phyloP scores from a whole-genome alignment of 2,797 vertebrate species.

The Platyrinchus mystaceus region DNA sequence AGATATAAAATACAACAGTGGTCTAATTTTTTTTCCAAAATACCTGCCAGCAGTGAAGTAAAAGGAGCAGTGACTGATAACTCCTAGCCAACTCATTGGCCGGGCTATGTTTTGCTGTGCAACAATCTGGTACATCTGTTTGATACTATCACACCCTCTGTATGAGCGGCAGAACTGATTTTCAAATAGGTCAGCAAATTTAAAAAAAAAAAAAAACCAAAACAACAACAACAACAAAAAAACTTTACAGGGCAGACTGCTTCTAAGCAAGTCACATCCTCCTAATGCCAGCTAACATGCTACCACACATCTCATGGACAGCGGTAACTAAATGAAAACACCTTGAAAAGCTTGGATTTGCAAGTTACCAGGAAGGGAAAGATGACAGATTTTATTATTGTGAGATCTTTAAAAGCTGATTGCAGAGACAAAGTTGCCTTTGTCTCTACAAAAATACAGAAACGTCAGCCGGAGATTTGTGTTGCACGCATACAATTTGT shows the following conservation, averaged over 20 bases:
- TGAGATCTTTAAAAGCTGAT: not conserved
- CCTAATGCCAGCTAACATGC: not conserved
- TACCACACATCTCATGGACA: not conserved
- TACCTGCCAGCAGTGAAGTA: not conserved
- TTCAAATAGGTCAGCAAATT: conserved; percentile 27
- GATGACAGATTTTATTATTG: conserved; percentile 10
- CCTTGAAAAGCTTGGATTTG: conserved; percentile 10
- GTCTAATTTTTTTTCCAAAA: conserved; percentile 15
- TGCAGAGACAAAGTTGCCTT: not conserved
- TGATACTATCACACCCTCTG: not conserved
- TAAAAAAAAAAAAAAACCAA: not conserved
- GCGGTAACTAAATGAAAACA: not conserved
- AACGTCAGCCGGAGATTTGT: not conserved
- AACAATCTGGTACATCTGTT: conserved; percentile 13
- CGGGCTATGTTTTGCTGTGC: not conserved
- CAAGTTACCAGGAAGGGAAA: not conserved
- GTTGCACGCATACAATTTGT: not conserved
- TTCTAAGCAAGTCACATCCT: not conserved
- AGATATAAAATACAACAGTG: not conserved
- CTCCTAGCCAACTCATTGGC: not conserved
- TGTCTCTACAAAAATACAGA: not conserved
- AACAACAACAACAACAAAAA: not conserved
- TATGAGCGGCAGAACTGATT: not conserved
- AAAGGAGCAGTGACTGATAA: not conserved
- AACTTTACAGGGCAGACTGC: not conserved